Conservation (phyloP, 2,888 invertebrate species). For the Uloborus plumipes region DNA sequence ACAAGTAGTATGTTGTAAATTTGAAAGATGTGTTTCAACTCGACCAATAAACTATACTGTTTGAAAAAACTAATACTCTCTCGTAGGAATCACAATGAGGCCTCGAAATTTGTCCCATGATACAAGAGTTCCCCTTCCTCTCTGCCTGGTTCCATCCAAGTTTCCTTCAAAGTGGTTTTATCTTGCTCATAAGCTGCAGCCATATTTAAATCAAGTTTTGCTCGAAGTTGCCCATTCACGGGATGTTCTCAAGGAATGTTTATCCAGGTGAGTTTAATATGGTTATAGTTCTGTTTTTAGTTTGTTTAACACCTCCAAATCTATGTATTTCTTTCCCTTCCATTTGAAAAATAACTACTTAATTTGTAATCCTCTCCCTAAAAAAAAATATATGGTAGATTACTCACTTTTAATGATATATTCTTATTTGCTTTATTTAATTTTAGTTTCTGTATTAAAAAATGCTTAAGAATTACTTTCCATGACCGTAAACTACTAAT, state of each 20-base stretch:
- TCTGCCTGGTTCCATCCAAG: conserved; percentile 82
- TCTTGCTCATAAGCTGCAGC: conserved; percentile 82
- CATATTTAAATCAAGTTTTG: conserved; percentile 83
- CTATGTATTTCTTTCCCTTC: too few species aligned
- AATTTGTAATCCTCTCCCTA: too few species aligned
- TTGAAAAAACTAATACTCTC: background rate
- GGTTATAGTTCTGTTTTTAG: background rate
- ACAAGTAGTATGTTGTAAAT: too few species aligned
- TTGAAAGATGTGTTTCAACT: too few species aligned
- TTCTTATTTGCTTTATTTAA: too few species aligned
- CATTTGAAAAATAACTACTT: too few species aligned
- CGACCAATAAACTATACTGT: background rate
- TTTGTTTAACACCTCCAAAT: too few species aligned
- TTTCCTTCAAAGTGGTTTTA: conserved; percentile 83
- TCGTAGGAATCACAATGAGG: conserved; percentile 38
- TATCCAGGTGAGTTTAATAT: conserved; percentile 32
- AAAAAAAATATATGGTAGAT: conserved; percentile 5
- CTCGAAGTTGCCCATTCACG: conserved; percentile 77
- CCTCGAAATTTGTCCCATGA: conserved; percentile 14
- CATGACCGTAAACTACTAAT: too few species aligned
- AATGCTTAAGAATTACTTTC: too few species aligned
- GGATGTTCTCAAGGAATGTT: conserved; percentile 30
- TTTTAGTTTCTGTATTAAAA: too few species aligned
- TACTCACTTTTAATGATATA: too few species aligned
- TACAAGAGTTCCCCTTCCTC: conserved; percentile 74